phyloP scores from a whole-genome alignment of 1,140 invertebrate genomes.

The Drosophila parvula region DNA sequence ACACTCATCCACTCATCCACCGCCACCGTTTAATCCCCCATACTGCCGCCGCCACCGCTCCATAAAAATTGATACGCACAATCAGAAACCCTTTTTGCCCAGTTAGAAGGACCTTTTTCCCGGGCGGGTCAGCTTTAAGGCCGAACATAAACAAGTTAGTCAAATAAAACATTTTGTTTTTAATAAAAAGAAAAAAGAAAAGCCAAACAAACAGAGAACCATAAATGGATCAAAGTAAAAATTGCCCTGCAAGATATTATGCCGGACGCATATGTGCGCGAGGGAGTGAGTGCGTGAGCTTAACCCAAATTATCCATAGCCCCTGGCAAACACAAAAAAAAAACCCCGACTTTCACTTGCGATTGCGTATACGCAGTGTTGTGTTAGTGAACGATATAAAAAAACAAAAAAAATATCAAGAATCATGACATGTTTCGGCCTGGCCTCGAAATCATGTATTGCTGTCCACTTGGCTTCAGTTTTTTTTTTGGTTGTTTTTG shows the following conservation, averaged over 20 bases:
- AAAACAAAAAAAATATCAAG: conserved; percentile 29
- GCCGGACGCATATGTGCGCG: conserved; percentile 25
- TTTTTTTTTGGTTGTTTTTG: conserved; percentile 13
- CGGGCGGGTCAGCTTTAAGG: conserved; percentile 44
- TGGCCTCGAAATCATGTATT: conserved; percentile 71
- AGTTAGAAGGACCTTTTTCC: conserved; percentile 32
- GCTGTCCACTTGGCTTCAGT: conserved; percentile 68
- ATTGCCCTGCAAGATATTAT: conserved; percentile 53
- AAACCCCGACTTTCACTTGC: conserved; percentile 66
- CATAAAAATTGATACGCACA: conserved; percentile 61
- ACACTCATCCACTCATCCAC: conserved; percentile 48
- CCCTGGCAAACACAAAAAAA: conserved; percentile 46
- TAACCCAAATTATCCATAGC: conserved; percentile 75
- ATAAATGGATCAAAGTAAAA: conserved; percentile 77
- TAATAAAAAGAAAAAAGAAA: conserved; percentile 61
- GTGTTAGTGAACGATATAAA: conserved; percentile 27
- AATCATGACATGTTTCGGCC: conserved; percentile 56
- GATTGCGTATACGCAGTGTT: conserved; percentile 78
- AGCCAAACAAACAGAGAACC: conserved; percentile 56
- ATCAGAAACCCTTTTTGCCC: conserved; percentile 51
- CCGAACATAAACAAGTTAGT: conserved; percentile 59
- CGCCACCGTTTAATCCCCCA: conserved; percentile 33
- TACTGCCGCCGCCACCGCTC: not conserved
- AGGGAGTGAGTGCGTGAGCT: conserved; percentile 26
- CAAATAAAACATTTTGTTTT: conserved; percentile 81